These are phyloP conservation scores for Ceuthmochares aereus DNA, from an alignment of 2,113 vertebrate genomes.

Conservation along the genomic window DNA sequence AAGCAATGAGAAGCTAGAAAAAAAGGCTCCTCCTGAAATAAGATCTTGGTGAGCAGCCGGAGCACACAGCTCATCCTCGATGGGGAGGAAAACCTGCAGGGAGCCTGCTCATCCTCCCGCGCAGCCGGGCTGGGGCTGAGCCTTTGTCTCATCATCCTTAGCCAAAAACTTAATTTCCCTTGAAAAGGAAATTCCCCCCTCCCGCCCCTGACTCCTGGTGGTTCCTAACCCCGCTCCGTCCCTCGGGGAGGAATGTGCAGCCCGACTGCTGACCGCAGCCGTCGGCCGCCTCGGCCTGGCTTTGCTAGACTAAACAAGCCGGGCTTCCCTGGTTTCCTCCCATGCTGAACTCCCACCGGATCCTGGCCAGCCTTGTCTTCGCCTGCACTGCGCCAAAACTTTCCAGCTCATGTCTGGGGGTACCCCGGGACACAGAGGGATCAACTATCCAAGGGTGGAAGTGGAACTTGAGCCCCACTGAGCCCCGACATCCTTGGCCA, in stretches of 20 bases:
- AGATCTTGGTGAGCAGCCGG: background rate
- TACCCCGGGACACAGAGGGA: fast-evolving
- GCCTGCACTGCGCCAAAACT: background rate
- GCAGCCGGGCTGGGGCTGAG: fast-evolving
- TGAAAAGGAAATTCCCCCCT: background rate
- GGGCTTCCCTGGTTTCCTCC: background rate
- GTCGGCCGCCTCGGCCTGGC: background rate
- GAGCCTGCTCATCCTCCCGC: background rate
- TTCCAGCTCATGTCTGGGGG: fast-evolving
- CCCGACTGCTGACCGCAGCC: background rate
- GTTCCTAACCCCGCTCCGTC: background rate
- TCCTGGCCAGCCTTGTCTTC: background rate
- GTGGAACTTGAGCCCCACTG: fast-evolving
- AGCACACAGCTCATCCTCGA: fast-evolving
- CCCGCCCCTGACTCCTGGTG: fast-evolving
- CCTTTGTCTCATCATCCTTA: background rate
- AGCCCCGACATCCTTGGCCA: fast-evolving
- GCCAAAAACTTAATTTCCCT: background rate
- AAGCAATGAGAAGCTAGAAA: background rate
- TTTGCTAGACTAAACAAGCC: constrained; percentile 34
- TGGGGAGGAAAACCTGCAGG: background rate
- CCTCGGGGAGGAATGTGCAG: background rate
- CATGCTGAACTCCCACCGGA: fast-evolving
- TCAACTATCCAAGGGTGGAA: background rate
- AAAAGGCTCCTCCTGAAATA: background rate